Evolutionary conservation across 1,140 invertebrate genomes (phyloP).

Genomic region (Zaprionus taronus): DNA sequence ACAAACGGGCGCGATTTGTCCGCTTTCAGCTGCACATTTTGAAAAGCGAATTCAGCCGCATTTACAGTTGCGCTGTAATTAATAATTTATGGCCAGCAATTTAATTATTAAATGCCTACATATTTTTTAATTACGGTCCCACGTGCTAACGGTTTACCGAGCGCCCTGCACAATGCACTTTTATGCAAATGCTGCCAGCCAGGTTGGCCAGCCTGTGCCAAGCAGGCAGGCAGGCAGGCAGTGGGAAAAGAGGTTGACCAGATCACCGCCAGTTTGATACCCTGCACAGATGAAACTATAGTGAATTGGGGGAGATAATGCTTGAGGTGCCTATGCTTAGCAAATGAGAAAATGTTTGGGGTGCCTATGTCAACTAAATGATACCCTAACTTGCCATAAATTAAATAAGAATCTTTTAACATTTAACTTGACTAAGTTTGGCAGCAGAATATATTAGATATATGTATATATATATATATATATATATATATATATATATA

Average conservation of each 20-base stretch:
- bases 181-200: neutral
- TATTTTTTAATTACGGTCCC: slow-evolving; percentile 7
- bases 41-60: neutral
- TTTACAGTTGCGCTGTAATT: neutral
- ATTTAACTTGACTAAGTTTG: too few species aligned
- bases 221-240: neutral
- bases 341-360: too few species aligned
- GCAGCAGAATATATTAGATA: too few species aligned
- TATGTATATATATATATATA: too few species aligned
- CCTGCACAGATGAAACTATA: too few species aligned
- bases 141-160: neutral
- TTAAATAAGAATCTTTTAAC: too few species aligned
- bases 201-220: neutral
- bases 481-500: too few species aligned
- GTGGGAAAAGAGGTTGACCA: neutral
- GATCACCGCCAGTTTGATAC: too few species aligned
- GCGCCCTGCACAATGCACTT: slow-evolving; percentile 2
- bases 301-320: too few species aligned
- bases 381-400: too few species aligned
- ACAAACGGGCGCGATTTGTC: neutral
- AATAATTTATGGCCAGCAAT: slow-evolving; percentile 2
- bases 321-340: too few species aligned
- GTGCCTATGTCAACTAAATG: too few species aligned
- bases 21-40: neutral
- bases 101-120: slow-evolving; percentile 11